Conservation (phyloP, 2,888 invertebrate genomes). For the Drosophila antonietae region DNA sequence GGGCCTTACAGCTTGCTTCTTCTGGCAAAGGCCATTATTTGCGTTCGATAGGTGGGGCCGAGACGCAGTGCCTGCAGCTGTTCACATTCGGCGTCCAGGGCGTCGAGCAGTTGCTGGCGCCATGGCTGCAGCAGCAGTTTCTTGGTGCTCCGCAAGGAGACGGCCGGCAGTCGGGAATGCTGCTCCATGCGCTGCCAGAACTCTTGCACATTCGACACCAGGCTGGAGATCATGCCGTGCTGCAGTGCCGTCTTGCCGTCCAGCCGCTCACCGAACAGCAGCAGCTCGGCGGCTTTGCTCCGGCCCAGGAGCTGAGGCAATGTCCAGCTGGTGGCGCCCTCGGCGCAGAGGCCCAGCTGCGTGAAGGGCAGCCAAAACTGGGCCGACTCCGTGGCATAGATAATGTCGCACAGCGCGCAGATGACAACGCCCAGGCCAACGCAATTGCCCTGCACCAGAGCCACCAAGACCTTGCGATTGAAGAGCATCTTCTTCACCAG, state of each 20-base stretch:
- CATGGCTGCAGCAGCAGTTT: constrained; percentile 87
- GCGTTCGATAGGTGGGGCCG: constrained; percentile 39
- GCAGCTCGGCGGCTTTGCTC: constrained; percentile 88
- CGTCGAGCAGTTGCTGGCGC: constrained; percentile 87
- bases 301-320: constrained; percentile 94
- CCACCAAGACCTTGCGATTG: constrained; percentile 94
- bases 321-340: constrained; percentile 93
- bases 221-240: constrained; percentile 91
- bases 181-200: constrained; percentile 87
- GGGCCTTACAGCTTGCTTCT: constrained; percentile 16
- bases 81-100: constrained; percentile 89
- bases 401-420: constrained; percentile 93
- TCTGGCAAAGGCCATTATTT: constrained; percentile 45
- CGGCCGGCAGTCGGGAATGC: constrained; percentile 86
- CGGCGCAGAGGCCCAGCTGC: constrained; percentile 92
- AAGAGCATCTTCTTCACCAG: constrained; percentile 91
- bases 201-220: constrained; percentile 87
- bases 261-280: constrained; percentile 91
- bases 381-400: constrained; percentile 93
- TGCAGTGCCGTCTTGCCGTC: constrained; percentile 91
- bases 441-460: constrained; percentile 96
- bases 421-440: constrained; percentile 92
- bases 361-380: constrained; percentile 96
- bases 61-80: constrained; percentile 84
- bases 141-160: constrained; percentile 89